Evolutionary conservation across 2,888 invertebrate species (phyloP), one percentile per base, ranked within the genome.

Genomic region (Euphydryas editha): DNA sequence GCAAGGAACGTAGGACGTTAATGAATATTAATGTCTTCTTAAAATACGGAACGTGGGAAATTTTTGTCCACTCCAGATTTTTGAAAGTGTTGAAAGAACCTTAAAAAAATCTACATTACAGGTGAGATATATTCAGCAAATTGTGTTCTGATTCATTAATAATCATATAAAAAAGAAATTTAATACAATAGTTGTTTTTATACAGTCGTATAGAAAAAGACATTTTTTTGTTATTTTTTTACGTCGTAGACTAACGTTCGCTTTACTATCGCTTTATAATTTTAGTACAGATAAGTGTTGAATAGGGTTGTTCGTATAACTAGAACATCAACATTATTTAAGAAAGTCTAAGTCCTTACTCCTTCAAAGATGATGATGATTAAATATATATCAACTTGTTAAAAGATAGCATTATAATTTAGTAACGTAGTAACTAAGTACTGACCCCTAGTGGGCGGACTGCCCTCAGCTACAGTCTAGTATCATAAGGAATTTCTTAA

Each of bases 401-500:
- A 36, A 54, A 18, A 21, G n/a, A 36, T 54, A 36, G n/a, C 13
- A 36, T 30, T 51, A 36, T 30, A 54, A 36, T 54, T 36, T 54
- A 36, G 17, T 30, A 54, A 51, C 1, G 24, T 21, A 20, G 24
- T 17, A 10, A 54, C 36, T 54, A n/a, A n/a, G n/a, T n/a, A 10
- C 58, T 17, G 30, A 8, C 30, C 24, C 8, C 18, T 49, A 58
- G 63, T 63, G 63, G 63, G 63, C 47, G 63, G 58, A 63, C 63
- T 10, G 54, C 54, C 54, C 54, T 36, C 30, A 58, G 58, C 63
- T 62, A 62, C 65, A 60, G 65, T 59, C 72, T 72, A 69, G 71
- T 69, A 54, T 68, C 59, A 68, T 67, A 74, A 75, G 72, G 69
- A 72, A 72, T 74, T 70, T 73, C 73, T 74, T 69, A 71, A 75